Evolutionary conservation across 1,140 invertebrate species (phyloP), one percentile per base, ranked within the genome.

Genomic region (Bombus fervidus): DNA sequence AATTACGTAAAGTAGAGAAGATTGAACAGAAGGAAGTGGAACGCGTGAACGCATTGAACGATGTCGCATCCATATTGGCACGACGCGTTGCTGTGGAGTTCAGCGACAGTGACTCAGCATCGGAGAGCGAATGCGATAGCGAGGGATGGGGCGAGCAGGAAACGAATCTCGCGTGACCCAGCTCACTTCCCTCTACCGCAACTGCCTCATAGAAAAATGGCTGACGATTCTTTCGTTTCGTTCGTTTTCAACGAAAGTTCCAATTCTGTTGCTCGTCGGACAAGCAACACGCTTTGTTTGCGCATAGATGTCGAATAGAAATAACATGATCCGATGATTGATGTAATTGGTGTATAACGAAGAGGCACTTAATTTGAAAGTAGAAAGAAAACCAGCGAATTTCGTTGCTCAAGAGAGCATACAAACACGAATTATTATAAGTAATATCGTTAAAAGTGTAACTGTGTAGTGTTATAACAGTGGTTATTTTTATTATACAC

Each of bases 31-130:
- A 98, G 92, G 97, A 98, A 93, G 97, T 97, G 64, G 97, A 97
- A 90, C 95, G 97, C 62, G 96, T 96, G 25, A 97, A 98, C 85
- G 97, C 97, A 4, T 95, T 98, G 53, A 97, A 98, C 94, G 99
- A 99, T 95, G 99, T 99, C 8, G 99, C 99, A 25, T 98, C 98
- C 18, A 99, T 99, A 89, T 96, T 99, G 90, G 98, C 98, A 37
- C 96, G 99, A 57, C 96, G 99, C 47, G 98, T 99, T 59, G 98
- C 98, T 39, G 98, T 99, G 83, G 98, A 99, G 95, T 97, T 99
- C 90, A 98, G 98, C 86, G 98, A 99, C 94, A 98, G 98, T 39
- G 98, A 98, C 91, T 98, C 98, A n/a, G 98, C 97, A 10, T 96
- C 97, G 18, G 97, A 97, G 78, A 96, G 96, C 81, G 97, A 97